Percentiles rank a stretch among this genome's conserved stretches.
These are phyloP conservation scores for Aphaenogaster rudis DNA, from an alignment of 1,140 invertebrate species.

Conservation along the genomic window DNA sequence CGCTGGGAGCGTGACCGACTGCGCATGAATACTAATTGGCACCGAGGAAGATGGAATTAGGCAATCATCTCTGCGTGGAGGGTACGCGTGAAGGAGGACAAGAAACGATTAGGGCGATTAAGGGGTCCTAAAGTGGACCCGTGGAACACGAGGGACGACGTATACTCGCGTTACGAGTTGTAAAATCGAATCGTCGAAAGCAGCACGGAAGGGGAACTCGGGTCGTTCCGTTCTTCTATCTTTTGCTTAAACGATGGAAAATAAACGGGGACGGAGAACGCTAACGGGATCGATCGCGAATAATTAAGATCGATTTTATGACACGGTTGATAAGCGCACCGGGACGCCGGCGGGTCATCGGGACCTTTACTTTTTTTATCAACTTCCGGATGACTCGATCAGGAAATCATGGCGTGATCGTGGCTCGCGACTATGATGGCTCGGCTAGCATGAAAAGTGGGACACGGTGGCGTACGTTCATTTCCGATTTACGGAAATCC, in stretches of 20 bases:
- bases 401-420: conserved; percentile 68
- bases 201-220: neutral
- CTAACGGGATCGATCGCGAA: neutral
- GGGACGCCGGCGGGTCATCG: neutral
- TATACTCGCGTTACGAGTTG: neutral
- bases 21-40: conserved; percentile 83
- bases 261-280: neutral
- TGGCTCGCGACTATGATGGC: conserved; percentile 23
- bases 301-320: neutral
- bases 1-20: conserved; percentile 37
- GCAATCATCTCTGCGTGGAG: conserved; percentile 74
- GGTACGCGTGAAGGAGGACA: conserved; percentile 38
- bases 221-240: neutral
- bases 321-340: neutral
- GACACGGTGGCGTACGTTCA: neutral
- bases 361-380: conserved; percentile 66
- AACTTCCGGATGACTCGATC: conserved; percentile 69
- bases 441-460: conserved; percentile 39
- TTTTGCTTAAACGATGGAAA: neutral
- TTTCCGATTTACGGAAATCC: neutral
- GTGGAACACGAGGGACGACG: neutral
- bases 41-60: conserved; percentile 82
- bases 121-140: conserved; percentile 17
- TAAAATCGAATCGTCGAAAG: neutral
- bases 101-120: conserved; percentile 43